phyloP scores from a whole-genome alignment of 1,140 invertebrate species.

The Tetragonula clypearis region DNA sequence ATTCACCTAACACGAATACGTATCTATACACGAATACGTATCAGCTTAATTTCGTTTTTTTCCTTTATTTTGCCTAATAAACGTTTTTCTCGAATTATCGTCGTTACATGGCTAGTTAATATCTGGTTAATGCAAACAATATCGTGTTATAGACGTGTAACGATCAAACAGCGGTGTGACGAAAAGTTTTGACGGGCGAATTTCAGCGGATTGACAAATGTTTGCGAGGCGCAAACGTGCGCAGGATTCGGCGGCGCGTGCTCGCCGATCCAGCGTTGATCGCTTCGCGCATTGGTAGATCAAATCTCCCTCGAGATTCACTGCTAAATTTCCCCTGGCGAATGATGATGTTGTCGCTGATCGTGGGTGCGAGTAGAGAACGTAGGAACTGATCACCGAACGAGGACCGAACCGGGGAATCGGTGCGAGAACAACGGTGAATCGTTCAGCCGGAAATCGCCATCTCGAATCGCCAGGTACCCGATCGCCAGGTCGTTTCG shows the following conservation, averaged over 20 bases:
- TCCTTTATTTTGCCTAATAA: too few species aligned
- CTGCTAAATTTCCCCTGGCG: conserved; percentile 14
- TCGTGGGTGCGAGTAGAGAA: conserved; percentile 24
- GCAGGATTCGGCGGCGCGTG: not conserved
- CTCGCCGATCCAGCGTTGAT: not conserved
- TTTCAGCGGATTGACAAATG: not conserved
- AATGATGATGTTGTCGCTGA: conserved; percentile 29
- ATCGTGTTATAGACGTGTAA: not conserved
- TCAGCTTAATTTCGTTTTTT: too few species aligned
- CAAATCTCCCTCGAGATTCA: conserved; percentile 30
- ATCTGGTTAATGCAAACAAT: not conserved
- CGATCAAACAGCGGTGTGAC: not conserved
- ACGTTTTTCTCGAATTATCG: not conserved
- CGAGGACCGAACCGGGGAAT: not conserved
- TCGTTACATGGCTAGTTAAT: not conserved
- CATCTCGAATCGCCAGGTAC: conserved; percentile 30
- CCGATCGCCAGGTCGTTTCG: not conserved
- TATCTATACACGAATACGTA: not conserved
- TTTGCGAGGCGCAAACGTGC: not conserved
- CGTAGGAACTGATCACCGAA: conserved; percentile 36
- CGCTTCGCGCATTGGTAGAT: conserved; percentile 41
- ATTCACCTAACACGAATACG: not conserved
- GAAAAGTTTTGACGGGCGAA: not conserved
- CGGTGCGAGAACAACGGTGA: not conserved
- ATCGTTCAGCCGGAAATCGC: not conserved